These are phyloP conservation scores for Lates calcarifer DNA, from an alignment of 2,113 vertebrate species.

Conservation along the genomic window DNA sequence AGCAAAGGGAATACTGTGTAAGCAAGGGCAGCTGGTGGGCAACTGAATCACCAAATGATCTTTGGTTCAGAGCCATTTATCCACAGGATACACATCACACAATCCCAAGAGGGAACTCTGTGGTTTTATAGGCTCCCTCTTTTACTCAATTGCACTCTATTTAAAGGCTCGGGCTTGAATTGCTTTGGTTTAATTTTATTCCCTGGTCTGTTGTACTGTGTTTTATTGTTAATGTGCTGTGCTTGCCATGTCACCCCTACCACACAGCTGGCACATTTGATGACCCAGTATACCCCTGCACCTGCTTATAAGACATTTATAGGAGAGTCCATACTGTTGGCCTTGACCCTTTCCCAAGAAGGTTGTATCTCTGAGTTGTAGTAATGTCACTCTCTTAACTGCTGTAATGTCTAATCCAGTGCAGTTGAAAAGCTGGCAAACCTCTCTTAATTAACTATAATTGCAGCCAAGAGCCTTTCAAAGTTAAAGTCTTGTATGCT, in stretches of 20 bases:
- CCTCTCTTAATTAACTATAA: constrained; percentile 19
- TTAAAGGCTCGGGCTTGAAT: constrained; percentile 16
- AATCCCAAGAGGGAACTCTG: constrained; percentile 38
- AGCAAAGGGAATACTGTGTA: constrained; percentile 31
- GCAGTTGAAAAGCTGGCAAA: constrained; percentile 2
- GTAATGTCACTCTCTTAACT: constrained; percentile 8
- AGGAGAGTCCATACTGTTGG: neutral
- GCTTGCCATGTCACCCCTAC: neutral
- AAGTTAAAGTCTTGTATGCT: neutral
- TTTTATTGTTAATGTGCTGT: neutral
- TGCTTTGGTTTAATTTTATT: constrained; percentile 20
- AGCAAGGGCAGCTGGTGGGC: constrained; percentile 33
- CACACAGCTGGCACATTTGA: constrained; percentile 24
- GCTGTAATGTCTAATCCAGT: neutral
- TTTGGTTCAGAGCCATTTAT: constrained; percentile 44
- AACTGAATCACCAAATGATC: constrained; percentile 53
- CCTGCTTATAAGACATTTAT: constrained; percentile 9
- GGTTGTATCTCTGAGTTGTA: constrained; percentile 11
- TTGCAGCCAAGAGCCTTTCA: neutral
- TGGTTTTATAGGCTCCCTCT: constrained; percentile 36
- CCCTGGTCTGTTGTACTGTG: neutral
- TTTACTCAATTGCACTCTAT: constrained; percentile 18
- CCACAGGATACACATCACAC: constrained; percentile 36
- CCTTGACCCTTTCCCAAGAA: constrained; percentile 27
- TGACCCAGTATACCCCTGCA: neutral